A percentile compares a stretch with the other conserved stretches of the same genome.
phyloP scores from a whole-genome alignment of 2,797 vertebrate species.

The Lutjanus argentimaculatus region DNA sequence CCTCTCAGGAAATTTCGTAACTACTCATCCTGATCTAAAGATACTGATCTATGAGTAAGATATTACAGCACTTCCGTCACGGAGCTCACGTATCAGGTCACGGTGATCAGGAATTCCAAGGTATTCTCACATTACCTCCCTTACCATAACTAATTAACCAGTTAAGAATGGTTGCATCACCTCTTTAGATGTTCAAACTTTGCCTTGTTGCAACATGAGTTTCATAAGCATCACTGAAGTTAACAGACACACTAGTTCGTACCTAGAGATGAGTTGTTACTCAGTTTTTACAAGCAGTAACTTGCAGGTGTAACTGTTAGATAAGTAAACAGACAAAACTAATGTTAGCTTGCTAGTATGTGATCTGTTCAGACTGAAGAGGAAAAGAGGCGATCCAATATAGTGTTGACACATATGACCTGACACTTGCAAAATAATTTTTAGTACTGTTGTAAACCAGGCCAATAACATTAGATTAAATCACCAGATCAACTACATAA shows the following conservation, averaged over 20 bases:
- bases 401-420: neutral
- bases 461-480: neutral
- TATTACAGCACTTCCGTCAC: neutral
- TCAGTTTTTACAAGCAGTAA: neutral
- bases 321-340: neutral
- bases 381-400: neutral
- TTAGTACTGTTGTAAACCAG: neutral
- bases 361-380: neutral
- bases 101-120: slow-evolving; percentile 3
- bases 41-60: slow-evolving; percentile 54
- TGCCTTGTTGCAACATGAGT: neutral
- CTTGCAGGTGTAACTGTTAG: neutral
- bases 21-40: slow-evolving; percentile 43
- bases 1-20: slow-evolving; percentile 43
- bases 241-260: neutral
- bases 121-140: neutral
- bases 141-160: slow-evolving; percentile 4
- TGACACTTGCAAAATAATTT: too few species aligned
- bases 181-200: neutral
- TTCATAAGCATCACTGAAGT: neutral
- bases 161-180: neutral
- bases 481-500: neutral
- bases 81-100: slow-evolving; percentile 13
- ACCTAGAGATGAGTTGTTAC: neutral
- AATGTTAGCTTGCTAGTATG: neutral